phyloP scores from a whole-genome alignment of 2,888 invertebrate species.

The Noctua janthina region DNA sequence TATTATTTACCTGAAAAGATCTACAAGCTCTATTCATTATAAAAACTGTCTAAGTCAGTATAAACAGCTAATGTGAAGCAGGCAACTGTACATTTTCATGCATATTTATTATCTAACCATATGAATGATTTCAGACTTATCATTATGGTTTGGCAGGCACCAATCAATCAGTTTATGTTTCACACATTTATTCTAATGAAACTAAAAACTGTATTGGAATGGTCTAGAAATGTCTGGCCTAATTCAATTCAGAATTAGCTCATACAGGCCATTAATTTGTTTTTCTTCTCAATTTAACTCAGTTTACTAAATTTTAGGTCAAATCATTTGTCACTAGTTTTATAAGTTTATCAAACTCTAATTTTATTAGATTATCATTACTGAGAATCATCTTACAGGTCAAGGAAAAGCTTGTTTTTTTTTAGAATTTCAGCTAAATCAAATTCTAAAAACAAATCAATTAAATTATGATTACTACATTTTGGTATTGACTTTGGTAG shows the following conservation, averaged over 20 bases:
- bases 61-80: constrained; percentile 8
- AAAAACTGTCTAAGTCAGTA: neutral
- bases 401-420: neutral
- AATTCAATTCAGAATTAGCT: constrained; percentile 38
- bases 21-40: neutral
- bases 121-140: constrained; percentile 41
- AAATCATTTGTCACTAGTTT: constrained; percentile 21
- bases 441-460: constrained; percentile 1
- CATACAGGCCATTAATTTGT: constrained; percentile 11
- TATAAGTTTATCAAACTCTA: constrained; percentile 7
- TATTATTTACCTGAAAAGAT: neutral
- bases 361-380: neutral
- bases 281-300: constrained; percentile 21
- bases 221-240: constrained; percentile 24
- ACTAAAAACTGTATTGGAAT: constrained; percentile 32
- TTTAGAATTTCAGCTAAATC: neutral
- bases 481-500: constrained; percentile 5
- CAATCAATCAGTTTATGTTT: constrained; percentile 22
- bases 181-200: constrained; percentile 14
- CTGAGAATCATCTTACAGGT: neutral
- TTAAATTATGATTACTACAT: neutral
- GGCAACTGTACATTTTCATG: constrained; percentile 18
- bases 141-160: constrained; percentile 37
- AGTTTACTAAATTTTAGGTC: constrained; percentile 23
- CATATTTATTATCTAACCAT: constrained; percentile 23